A percentile compares a stretch with the other conserved stretches of the same genome.
phyloP scores from a whole-genome alignment of 2,888 invertebrate species.

The Hermaeophaga mercurialis region DNA sequence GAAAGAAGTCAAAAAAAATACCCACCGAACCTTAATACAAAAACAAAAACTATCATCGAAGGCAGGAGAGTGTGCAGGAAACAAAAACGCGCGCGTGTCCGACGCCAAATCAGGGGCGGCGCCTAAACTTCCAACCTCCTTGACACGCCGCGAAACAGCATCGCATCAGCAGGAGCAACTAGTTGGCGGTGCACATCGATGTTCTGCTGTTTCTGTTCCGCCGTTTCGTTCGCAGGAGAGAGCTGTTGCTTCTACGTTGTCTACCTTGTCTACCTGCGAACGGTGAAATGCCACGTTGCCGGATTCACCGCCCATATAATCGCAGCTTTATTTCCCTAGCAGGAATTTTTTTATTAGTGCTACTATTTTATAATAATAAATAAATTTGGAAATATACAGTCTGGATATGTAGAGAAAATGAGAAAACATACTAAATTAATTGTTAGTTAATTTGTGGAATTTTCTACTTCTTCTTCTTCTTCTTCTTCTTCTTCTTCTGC shows the following conservation, averaged over 20 bases:
- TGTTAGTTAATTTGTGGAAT: no score
- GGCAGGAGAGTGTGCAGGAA: constrained; percentile 24
- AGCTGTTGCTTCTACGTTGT: constrained; percentile 30
- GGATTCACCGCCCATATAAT: no score
- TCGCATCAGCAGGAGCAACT: constrained; percentile 32
- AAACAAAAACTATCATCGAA: constrained; percentile 19
- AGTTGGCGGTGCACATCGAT: constrained; percentile 29
- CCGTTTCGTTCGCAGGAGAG: constrained; percentile 19
- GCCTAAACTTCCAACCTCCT: constrained; percentile 30
- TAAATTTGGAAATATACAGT: no score
- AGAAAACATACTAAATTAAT: no score
- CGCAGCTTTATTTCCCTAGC: no score
- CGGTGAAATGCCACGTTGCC: constrained; percentile 30
- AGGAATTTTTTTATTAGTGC: no score
- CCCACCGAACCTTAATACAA: neutral
- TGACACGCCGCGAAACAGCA: constrained; percentile 26
- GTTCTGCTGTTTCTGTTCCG: constrained; percentile 28
- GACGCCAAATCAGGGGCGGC: constrained; percentile 34
- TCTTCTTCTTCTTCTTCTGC: no score
- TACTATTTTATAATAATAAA: no score
- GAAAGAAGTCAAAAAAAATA: neutral
- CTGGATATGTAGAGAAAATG: no score
- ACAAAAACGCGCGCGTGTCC: constrained; percentile 36
- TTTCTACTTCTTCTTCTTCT: no score
- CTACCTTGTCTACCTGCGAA: constrained; percentile 35